A percentile compares a stretch with the other conserved stretches of the same genome.
Conservation (phyloP, 2,113 vertebrate species). For the Herpailurus yagouaroundi region DNA sequence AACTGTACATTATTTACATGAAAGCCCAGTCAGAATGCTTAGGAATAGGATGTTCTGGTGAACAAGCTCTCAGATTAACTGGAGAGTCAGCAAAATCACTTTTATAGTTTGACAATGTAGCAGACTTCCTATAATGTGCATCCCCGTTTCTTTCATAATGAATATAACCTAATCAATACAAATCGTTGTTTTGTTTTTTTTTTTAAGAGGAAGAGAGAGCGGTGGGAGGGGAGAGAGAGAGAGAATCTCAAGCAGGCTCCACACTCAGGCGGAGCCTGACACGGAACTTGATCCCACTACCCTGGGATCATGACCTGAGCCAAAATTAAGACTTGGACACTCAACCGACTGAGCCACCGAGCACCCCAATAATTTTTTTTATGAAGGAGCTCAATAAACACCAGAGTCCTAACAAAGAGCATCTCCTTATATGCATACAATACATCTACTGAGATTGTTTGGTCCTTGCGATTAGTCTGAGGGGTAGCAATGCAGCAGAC, state of each 20-base stretch:
- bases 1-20: conserved; percentile 12
- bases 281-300: too few species aligned
- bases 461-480: neutral
- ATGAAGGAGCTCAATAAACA: neutral
- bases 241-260: too few species aligned
- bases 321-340: too few species aligned
- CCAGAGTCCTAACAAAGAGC: neutral
- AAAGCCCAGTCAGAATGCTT: neutral
- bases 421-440: neutral
- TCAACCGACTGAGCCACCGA: too few species aligned
- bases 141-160: conserved; percentile 11
- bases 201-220: too few species aligned
- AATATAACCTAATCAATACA: conserved; percentile 10
- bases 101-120: neutral
- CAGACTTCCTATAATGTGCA: neutral
- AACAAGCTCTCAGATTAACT: neutral
- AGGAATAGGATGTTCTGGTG: neutral
- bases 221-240: too few species aligned
- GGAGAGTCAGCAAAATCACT: conserved; percentile 35
- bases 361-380: neutral
- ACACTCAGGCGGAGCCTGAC: too few species aligned
- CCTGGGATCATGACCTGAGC: too few species aligned
- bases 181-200: too few species aligned
- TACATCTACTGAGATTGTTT: neutral
- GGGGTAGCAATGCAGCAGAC: neutral